Percentiles rank a stretch among this genome's conserved stretches.
phyloP scores from a whole-genome alignment of 2,113 vertebrate species.

The Burhinus oedicnemus region DNA sequence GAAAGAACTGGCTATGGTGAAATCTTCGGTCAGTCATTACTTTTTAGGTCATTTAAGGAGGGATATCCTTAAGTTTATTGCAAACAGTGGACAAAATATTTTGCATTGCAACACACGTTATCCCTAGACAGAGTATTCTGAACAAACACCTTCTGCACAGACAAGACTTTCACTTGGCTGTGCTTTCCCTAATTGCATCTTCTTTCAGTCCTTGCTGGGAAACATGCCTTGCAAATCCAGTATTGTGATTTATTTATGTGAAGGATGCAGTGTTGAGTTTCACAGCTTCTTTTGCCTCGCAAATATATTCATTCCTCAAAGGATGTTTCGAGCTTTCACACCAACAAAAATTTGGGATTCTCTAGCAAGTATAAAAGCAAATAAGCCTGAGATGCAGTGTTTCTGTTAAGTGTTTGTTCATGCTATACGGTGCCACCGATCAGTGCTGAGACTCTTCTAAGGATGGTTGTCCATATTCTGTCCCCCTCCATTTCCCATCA shows the following conservation, averaged over 20 bases:
- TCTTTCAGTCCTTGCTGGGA: neutral
- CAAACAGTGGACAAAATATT: neutral
- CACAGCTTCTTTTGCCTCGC: neutral
- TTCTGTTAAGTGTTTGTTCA: neutral
- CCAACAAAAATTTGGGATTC: neutral
- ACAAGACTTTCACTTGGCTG: neutral
- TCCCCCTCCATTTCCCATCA: neutral
- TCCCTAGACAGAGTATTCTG: neutral
- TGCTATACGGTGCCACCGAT: neutral
- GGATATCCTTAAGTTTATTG: neutral
- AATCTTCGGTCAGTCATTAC: neutral
- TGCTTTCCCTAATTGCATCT: neutral
- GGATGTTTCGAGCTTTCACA: neutral
- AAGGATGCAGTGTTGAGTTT: neutral
- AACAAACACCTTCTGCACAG: neutral
- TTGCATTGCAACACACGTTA: neutral
- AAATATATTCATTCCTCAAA: neutral
- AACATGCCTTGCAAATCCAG: neutral
- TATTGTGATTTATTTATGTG: neutral
- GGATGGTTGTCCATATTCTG: neutral
- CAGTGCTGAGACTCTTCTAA: neutral
- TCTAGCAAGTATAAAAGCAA: neutral
- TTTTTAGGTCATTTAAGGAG: neutral
- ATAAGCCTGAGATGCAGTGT: neutral
- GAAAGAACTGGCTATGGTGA: neutral